Base-by-base conservation (phyloP, 2,888 invertebrate genomes). In the Platynereis dumerilii region DNA sequence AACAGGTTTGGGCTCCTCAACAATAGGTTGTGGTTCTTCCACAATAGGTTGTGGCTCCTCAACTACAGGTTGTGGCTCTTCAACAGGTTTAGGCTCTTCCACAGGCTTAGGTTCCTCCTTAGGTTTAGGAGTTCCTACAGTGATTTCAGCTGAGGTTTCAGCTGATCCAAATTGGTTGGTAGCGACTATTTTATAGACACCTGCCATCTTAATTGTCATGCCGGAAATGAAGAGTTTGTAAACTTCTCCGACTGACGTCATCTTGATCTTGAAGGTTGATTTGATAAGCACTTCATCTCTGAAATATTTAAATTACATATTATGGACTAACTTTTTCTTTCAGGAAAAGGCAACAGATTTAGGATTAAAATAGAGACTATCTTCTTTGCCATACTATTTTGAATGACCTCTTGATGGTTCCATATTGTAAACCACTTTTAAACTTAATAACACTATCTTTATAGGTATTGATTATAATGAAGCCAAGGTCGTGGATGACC, bases 211-310 rank as follows among this genome's bases (percentile, higher is more conserved):
- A 59, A 55, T 55, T 10, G 69, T 70, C n/a, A 74, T 65, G 15
- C 67, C 76, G 28, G 75, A 69, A 60, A 83, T 75, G 42, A 69
- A 73, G 29, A 83, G 74, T 5, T 73, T 76, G 56, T 77, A 77
- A 10, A 73, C 72, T 34, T 83, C 80, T 2, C 77, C 80, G 10
- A 90, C 88, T 78, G 91, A 93, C 29, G 88, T 88, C 81, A 92
- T 90, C 69, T 88, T 90, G 10, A 93, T 87, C 66, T 90, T 91
- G 55, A 91, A 89, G 1, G 90, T 90, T 65, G 91, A 90, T 74
- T 90, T 89, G 39, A 95, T 85, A 54, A 91, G 91, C 78, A 90
- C 89, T 81, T 93, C 94, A 80, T 94, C 93, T 79, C 92, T 90
- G 67, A 7, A 34, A 34, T 34, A 7, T 7, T 34, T 5, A 34